Conservation (phyloP, 2,113 vertebrate species). For the Pantherophis guttatus region DNA sequence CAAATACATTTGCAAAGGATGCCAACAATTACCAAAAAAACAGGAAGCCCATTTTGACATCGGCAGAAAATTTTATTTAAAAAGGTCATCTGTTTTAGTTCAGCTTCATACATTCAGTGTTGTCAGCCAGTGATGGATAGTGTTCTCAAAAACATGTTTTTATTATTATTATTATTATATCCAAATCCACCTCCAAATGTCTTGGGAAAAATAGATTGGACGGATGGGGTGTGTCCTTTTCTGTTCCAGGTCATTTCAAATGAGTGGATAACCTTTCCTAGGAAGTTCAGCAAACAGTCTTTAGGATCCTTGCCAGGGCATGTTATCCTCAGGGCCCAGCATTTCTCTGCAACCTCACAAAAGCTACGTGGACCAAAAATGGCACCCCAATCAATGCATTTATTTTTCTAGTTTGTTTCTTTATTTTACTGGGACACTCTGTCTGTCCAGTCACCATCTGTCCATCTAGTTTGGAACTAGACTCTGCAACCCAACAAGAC, state of each 20-base stretch:
- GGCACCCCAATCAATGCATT: background rate
- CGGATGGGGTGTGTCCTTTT: background rate
- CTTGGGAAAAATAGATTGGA: background rate
- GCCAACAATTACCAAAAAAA: background rate
- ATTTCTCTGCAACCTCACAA: background rate
- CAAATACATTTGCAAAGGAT: background rate
- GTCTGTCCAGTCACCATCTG: background rate
- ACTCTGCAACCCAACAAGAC: no score
- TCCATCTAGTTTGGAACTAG: no score
- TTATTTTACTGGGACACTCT: background rate
- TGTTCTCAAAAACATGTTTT: background rate
- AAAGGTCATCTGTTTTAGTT: background rate
- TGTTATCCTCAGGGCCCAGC: constrained; percentile 31
- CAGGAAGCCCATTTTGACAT: background rate
- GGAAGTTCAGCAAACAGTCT: constrained; percentile 19
- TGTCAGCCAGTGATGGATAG: background rate
- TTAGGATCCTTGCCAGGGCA: constrained; percentile 27
- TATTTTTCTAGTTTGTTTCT: background rate
- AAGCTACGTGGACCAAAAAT: background rate
- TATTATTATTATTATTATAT: background rate
- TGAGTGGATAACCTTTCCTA: constrained; percentile 7
- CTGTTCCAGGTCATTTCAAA: background rate
- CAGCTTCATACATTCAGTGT: background rate
- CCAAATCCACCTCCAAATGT: background rate
- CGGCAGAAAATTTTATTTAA: background rate